phyloP scores from a whole-genome alignment of 2,888 invertebrate species.

The Alsophila aescularia region DNA sequence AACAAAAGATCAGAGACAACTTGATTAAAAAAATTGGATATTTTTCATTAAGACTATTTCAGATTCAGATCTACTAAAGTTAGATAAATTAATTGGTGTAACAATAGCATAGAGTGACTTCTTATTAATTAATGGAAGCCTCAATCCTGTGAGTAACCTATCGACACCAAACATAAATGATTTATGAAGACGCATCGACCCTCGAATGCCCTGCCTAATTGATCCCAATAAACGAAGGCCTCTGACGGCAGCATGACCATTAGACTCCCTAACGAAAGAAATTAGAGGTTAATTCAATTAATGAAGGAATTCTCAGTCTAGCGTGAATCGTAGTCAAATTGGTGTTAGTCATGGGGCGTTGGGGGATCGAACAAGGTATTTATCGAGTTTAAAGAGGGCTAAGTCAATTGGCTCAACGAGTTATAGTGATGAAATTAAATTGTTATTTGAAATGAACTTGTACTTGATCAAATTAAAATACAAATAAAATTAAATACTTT shows the following conservation, averaged over 20 bases:
- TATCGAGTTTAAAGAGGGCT: conserved; percentile 13
- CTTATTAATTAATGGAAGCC: conserved; percentile 1
- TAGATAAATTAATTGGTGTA: neutral
- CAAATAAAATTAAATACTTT: too few species aligned
- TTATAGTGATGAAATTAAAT: neutral
- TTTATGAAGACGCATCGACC: conserved; percentile 36
- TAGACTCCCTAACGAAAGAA: conserved; percentile 65
- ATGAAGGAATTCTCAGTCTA: conserved; percentile 50
- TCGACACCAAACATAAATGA: conserved; percentile 38
- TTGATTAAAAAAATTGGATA: too few species aligned
- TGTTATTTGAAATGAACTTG: neutral
- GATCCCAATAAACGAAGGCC: conserved; percentile 74
- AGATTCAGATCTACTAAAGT: neutral
- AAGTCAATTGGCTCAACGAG: conserved; percentile 7
- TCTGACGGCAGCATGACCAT: conserved; percentile 62
- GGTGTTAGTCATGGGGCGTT: conserved; percentile 37
- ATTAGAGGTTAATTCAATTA: conserved; percentile 77
- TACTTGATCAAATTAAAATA: too few species aligned
- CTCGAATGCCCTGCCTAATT: conserved; percentile 57
- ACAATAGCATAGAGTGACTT: neutral
- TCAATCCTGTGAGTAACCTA: conserved; percentile 18
- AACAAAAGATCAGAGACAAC: too few species aligned
- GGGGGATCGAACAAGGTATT: conserved; percentile 25
- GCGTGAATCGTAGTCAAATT: conserved; percentile 44
- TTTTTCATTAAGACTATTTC: too few species aligned